These are phyloP conservation scores for Drosophila simulans DNA, from an alignment of 1,140 invertebrate genomes.

Conservation along the genomic window DNA sequence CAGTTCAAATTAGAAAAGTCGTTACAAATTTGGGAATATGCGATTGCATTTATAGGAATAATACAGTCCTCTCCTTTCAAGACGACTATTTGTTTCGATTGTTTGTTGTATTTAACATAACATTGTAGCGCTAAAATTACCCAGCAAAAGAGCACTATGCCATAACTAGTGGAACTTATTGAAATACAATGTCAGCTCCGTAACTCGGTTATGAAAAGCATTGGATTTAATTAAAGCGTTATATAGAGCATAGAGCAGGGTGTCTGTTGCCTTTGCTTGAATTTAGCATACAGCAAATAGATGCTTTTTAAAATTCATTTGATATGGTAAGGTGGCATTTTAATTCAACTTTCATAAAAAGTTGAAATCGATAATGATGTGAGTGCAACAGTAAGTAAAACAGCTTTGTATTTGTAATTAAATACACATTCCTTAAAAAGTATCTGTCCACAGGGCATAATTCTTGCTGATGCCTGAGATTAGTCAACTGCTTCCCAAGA, in stretches of 20 bases:
- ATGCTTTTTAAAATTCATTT: too few species aligned
- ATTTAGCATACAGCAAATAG: neutral
- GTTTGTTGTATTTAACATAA: too few species aligned
- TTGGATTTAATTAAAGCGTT: neutral
- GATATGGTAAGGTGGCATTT: neutral
- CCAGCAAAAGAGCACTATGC: neutral
- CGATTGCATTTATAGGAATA: neutral
- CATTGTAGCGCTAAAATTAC: neutral
- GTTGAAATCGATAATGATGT: neutral
- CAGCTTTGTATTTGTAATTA: neutral
- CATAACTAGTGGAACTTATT: neutral
- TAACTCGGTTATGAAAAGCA: neutral
- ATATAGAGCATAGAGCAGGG: neutral
- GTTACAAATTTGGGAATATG: too few species aligned
- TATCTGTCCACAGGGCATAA: neutral
- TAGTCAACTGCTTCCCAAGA: neutral
- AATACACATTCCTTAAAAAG: neutral
- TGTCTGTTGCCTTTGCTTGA: neutral
- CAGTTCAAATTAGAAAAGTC: too few species aligned
- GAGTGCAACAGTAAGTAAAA: neutral
- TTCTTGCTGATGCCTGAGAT: too few species aligned
- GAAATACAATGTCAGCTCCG: neutral
- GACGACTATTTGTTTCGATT: neutral
- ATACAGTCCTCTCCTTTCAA: neutral
- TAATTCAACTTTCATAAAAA: neutral